Evolutionary conservation across 2,113 vertebrate species (phyloP), one percentile per base, ranked within the genome.

Genomic region (Alaudala cheleensis): DNA sequence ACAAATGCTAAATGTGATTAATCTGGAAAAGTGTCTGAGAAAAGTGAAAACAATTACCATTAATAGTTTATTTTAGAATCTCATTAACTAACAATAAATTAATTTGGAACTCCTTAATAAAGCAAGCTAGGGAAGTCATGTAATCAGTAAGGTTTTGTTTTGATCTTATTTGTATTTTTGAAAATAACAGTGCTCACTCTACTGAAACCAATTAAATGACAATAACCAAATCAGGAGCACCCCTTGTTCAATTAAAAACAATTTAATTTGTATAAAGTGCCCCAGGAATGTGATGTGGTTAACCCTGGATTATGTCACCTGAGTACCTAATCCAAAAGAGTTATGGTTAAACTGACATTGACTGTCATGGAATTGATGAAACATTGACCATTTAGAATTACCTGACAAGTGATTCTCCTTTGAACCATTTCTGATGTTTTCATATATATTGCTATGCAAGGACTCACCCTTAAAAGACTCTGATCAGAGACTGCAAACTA

Each of bases 31-130:
- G 15, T 56, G 69, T 90, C 69, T 88, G 94, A 92, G 80, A 95
- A 12, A 84, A 94, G 47, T 22, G 29, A 84, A 95, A 95, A 88
- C 77, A 94, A 96, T 92, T 97, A 69, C 57, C 12, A 62, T 69
- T 85, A 96, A 91, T 60, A 88, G 47, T 91, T 95, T 95, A 39
- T 92, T 97, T 95, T 88, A 90, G 69, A 81, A 94, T 82, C 44
- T 87, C 49, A 86, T 96, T 97, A 95, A 89, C 42, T 77, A 94
- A 81, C 12, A 18, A 71, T 81, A 51, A 71, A 81, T 96, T 81
- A 39, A 88, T 94, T 61, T 94, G 67, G 80, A 96, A 73, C 39
- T 91, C 71, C 64, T 95, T 96, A 95, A 89, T 83, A 82, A 61
- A 77, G 34, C 24, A 88, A 89, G 28, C 53, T 86, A 71, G 25